Conservation (phyloP, 1,140 invertebrate species). For the Lordiphosa clarofinis region DNA sequence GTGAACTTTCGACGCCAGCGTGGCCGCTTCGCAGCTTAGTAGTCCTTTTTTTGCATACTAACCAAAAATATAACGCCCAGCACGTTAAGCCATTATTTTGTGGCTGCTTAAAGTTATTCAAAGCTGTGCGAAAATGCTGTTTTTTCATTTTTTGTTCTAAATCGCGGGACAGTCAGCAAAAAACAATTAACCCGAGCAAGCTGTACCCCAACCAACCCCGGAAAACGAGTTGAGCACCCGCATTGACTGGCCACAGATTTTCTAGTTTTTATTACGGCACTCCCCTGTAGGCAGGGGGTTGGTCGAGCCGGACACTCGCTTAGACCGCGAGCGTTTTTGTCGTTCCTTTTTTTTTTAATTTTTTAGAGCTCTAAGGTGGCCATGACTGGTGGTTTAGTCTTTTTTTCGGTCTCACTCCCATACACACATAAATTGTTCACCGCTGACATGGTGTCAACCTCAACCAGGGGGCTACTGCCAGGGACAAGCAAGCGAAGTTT, state of each 20-base stretch:
- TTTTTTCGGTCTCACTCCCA: constrained; percentile 9
- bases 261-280: constrained; percentile 44
- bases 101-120: constrained; percentile 67
- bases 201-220: constrained; percentile 27
- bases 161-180: constrained; percentile 47
- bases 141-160: constrained; percentile 30
- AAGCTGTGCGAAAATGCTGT: constrained; percentile 41
- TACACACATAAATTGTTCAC: constrained; percentile 53
- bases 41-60: constrained; percentile 24
- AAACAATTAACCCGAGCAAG: constrained; percentile 56
- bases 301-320: constrained; percentile 11
- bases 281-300: background rate
- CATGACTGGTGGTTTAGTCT: constrained; percentile 6
- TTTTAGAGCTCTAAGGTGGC: constrained; percentile 4
- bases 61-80: constrained; percentile 56
- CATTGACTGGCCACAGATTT: constrained; percentile 65
- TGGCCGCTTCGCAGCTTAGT: constrained; percentile 11
- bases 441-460: constrained; percentile 49
- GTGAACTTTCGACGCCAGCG: constrained; percentile 49
- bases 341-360: constrained; percentile 23
- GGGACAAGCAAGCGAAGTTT: constrained; percentile 12
- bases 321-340: constrained; percentile 31
- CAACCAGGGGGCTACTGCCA: constrained; percentile 17
- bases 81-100: constrained; percentile 72
- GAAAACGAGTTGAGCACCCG: constrained; percentile 33